Evolutionary conservation across 2,797 vertebrate genomes (phyloP).

Genomic region (Oreonectes daqikongensis): DNA sequence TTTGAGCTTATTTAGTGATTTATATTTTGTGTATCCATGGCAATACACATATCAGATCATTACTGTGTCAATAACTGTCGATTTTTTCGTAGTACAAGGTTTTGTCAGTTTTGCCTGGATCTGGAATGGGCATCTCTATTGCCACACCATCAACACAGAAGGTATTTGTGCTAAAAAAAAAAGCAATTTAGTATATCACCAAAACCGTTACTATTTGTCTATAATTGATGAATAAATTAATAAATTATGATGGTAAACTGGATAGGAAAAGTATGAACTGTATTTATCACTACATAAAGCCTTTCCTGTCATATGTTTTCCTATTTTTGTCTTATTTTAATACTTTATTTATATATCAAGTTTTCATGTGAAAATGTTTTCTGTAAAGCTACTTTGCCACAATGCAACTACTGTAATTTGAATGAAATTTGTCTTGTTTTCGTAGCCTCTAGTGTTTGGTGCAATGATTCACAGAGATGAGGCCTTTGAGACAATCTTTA

Average conservation of each 20-base stretch:
- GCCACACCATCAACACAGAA: conserved; percentile 97
- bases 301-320: no score
- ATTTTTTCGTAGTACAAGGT: conserved; percentile 90
- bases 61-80: no score
- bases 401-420: background rate
- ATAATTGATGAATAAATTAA: no score
- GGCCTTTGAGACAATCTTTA: conserved; percentile 95
- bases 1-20: no score
- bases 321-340: no score
- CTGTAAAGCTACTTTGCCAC: background rate
- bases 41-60: no score
- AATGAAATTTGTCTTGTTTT: background rate
- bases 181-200: background rate
- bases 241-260: background rate
- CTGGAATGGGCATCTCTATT: conserved; percentile 98
- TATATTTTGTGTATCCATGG: no score
- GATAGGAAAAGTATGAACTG: no score
- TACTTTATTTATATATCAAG: no score
- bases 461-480: conserved; percentile 99
- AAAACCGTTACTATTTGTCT: no score
- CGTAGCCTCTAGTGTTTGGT: conserved; percentile 94
- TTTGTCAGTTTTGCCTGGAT: conserved; percentile 94
- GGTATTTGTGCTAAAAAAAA: conserved; percentile 69
- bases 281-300: no score
- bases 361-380: no score